Percentiles rank a stretch among this genome's conserved stretches.
phyloP scores from a whole-genome alignment of 2,113 vertebrate genomes.

The Nothoprocta perdicaria region DNA sequence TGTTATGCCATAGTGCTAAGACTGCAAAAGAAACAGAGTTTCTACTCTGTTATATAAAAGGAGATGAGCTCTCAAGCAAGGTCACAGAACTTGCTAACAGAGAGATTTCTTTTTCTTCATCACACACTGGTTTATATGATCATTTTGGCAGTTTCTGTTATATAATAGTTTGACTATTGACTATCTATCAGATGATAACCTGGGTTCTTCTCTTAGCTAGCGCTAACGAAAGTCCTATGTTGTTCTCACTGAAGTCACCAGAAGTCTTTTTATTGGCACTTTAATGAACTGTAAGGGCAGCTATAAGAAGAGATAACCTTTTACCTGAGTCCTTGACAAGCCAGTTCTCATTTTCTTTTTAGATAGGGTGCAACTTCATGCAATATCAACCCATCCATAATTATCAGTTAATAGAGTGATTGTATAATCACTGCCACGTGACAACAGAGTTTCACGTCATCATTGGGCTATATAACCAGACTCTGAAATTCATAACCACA shows the following conservation, averaged over 20 bases:
- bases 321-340: not conserved
- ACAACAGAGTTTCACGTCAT: not conserved
- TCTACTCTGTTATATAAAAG: not conserved
- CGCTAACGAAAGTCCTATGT: not conserved
- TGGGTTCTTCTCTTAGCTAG: not conserved
- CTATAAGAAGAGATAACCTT: not conserved
- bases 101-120: not conserved
- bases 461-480: not conserved
- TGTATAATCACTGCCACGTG: constrained; percentile 5
- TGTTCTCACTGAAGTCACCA: not conserved
- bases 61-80: not conserved
- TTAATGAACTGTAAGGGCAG: not conserved
- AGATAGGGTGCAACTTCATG: not conserved
- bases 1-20: not conserved
- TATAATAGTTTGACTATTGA: not conserved
- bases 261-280: not conserved
- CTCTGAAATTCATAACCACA: constrained; percentile 27
- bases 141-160: not conserved
- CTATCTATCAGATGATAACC: not conserved
- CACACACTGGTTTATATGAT: not conserved
- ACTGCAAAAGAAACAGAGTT: not conserved
- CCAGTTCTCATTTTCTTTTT: constrained; percentile 32
- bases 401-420: constrained; percentile 32
- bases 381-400: constrained; percentile 18
- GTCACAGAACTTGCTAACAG: not conserved